Evolutionary conservation across 2,888 invertebrate genomes (phyloP).

Genomic region (Caenorhabditis becei): DNA sequence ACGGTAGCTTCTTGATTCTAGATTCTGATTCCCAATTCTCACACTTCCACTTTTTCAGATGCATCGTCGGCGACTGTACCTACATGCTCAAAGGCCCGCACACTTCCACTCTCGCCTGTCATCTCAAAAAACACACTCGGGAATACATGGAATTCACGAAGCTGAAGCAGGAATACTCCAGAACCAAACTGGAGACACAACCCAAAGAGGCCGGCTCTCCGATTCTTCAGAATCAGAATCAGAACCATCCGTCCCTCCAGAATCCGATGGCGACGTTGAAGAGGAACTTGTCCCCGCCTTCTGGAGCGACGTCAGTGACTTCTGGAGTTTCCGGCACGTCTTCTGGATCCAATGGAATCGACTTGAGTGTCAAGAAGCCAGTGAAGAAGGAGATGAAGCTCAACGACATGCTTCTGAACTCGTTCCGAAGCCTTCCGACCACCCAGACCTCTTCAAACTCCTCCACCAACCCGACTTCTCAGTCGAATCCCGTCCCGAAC

Average conservation of each 20-base stretch:
- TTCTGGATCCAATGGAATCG: slow-evolving; percentile 5
- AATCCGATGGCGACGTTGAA: slow-evolving; percentile 6
- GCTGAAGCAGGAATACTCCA: slow-evolving; percentile 73
- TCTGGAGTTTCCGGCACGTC: slow-evolving; percentile 1
- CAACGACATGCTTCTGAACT: slow-evolving; percentile 42
- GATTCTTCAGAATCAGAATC: slow-evolving; percentile 23
- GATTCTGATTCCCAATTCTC: no score
- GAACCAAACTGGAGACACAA: slow-evolving; percentile 54
- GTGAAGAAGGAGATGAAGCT: slow-evolving; percentile 48
- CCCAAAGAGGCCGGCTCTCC: slow-evolving; percentile 32
- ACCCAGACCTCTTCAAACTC: slow-evolving; percentile 29
- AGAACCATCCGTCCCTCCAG: background rate
- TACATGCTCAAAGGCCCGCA: slow-evolving; percentile 81
- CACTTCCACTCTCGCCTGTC: slow-evolving; percentile 80
- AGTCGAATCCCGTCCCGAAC: slow-evolving; percentile 38
- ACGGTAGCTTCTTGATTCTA: no score
- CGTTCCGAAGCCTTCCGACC: slow-evolving; percentile 21
- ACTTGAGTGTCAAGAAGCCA: slow-evolving; percentile 43
- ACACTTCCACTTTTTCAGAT: no score
- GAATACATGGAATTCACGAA: slow-evolving; percentile 81
- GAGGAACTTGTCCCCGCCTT: slow-evolving; percentile 15
- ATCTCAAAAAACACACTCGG: slow-evolving; percentile 79
- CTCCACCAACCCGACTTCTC: slow-evolving; percentile 35
- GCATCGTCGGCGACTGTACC: slow-evolving; percentile 80
- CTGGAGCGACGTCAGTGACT: slow-evolving; percentile 24